Conservation (phyloP, 2,797 vertebrate species). For the Morelia viridis region DNA sequence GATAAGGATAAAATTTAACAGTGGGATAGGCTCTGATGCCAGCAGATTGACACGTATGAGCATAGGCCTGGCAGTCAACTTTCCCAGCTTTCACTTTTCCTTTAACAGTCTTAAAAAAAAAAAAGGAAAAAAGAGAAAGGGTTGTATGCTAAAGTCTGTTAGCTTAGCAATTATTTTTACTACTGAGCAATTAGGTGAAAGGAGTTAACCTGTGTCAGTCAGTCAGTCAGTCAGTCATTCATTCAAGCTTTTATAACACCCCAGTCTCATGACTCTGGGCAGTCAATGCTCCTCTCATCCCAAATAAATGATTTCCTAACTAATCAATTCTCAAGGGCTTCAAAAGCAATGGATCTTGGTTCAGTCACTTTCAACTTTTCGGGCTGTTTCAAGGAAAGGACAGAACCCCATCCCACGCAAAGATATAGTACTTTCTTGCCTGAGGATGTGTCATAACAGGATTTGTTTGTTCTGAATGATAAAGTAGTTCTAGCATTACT, state of each 20-base stretch:
- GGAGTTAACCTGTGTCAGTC: neutral
- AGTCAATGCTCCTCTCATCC: neutral
- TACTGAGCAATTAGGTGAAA: neutral
- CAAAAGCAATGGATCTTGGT: neutral
- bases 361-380: neutral
- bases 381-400: neutral
- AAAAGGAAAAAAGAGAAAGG: neutral
- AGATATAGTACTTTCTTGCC: neutral
- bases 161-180: neutral
- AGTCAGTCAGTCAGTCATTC: neutral
- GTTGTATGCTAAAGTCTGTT: neutral
- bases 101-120: conserved; percentile 79
- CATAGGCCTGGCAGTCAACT: conserved; percentile 89
- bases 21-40: conserved; percentile 90
- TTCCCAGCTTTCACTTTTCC: conserved; percentile 91
- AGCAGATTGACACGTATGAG: conserved; percentile 84
- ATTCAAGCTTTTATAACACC: neutral
- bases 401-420: neutral
- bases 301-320: neutral
- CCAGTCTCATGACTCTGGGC: neutral
- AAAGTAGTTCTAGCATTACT: neutral
- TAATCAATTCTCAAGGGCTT: neutral
- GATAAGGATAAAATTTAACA: conserved; percentile 85
- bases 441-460: neutral
- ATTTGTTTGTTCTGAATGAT: neutral